Conservation (phyloP, 2,113 vertebrate genomes). For the Plecturocebus donacophilus region DNA sequence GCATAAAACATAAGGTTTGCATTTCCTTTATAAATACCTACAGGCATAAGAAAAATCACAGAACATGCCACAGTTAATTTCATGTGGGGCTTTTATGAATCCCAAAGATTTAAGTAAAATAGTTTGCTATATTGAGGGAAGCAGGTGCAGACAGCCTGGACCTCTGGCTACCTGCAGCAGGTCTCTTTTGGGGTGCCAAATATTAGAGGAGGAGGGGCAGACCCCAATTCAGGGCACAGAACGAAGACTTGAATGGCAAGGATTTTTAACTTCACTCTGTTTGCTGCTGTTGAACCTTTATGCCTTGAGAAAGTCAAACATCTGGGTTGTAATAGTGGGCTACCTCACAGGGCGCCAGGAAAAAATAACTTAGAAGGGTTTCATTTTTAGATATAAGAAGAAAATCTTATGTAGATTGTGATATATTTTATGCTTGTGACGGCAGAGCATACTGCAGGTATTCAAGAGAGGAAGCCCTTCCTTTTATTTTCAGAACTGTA, state of each 20-base stretch:
- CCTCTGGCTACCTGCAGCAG: neutral
- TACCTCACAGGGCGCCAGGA: neutral
- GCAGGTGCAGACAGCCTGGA: neutral
- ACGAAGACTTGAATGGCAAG: neutral
- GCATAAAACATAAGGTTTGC: neutral
- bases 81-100: neutral
- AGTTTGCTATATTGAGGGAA: neutral
- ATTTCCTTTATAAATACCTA: conserved; percentile 56
- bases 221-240: neutral
- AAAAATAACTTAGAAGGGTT: neutral
- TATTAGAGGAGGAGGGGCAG: neutral
- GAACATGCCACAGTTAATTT: conserved; percentile 31
- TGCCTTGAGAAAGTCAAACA: neutral
- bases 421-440: neutral
- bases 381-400: conserved; percentile 34
- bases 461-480: neutral
- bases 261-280: neutral
- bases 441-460: neutral
- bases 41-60: neutral
- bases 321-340: neutral
- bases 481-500: neutral
- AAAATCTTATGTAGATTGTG: neutral
- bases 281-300: neutral
- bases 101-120: conserved; percentile 30
- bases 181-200: neutral